phyloP scores from a whole-genome alignment of 2,113 vertebrate species.

The Oceanites oceanicus region DNA sequence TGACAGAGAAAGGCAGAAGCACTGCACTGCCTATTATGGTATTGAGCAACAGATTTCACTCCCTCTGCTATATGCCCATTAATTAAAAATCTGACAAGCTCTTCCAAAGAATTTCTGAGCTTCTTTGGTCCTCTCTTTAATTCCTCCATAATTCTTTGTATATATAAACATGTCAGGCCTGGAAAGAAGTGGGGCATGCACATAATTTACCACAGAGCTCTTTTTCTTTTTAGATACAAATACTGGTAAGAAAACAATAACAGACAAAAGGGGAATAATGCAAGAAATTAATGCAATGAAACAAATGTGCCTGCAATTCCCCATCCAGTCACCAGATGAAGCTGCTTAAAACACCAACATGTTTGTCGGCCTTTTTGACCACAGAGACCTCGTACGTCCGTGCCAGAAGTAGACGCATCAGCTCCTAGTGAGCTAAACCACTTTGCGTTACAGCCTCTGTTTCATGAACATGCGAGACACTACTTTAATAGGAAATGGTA shows the following conservation, averaged over 20 bases:
- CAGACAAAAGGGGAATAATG: conserved; percentile 1
- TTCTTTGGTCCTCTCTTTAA: conserved; percentile 35
- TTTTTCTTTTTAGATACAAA: neutral
- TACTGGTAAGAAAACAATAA: neutral
- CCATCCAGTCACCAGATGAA: conserved; percentile 13
- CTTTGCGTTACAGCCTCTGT: neutral
- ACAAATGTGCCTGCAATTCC: conserved; percentile 3
- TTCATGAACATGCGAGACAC: neutral
- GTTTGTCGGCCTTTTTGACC: neutral
- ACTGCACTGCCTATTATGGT: conserved; percentile 68
- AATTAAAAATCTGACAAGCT: conserved; percentile 50
- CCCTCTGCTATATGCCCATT: conserved; percentile 42
- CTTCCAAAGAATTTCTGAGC: conserved; percentile 45
- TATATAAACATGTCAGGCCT: conserved; percentile 46
- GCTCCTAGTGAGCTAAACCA: neutral
- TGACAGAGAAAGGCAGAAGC: conserved; percentile 34
- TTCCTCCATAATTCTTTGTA: conserved; percentile 42
- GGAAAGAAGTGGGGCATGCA: neutral
- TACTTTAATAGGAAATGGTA: conserved; percentile 53
- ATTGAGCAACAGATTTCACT: conserved; percentile 45
- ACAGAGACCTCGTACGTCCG: neutral
- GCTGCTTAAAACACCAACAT: neutral
- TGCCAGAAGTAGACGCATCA: neutral
- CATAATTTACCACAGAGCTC: neutral
- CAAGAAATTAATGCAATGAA: neutral